Percentiles rank a stretch among this genome's conserved stretches.
These are phyloP conservation scores for Tetropium fuscum DNA, from an alignment of 2,888 invertebrate genomes.

Conservation along the genomic window DNA sequence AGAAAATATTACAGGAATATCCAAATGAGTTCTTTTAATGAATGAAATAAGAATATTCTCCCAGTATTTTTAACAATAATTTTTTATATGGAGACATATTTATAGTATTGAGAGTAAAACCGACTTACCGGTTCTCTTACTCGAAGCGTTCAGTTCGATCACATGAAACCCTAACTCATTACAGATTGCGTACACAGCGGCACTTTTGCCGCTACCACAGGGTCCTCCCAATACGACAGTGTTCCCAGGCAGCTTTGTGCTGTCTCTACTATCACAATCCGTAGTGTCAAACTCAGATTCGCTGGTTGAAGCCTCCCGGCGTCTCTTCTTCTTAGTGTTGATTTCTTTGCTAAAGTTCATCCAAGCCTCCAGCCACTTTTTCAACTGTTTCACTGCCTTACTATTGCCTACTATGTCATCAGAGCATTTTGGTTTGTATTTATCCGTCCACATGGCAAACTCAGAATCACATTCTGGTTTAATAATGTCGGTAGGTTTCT, in stretches of 20 bases:
- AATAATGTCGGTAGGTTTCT: conserved; percentile 66
- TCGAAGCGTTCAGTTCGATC: conserved; percentile 92
- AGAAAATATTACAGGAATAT: no score
- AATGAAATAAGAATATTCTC: no score
- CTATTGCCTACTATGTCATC: conserved; percentile 76
- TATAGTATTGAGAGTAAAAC: background rate
- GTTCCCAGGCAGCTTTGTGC: conserved; percentile 70
- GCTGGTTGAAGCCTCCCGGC: conserved; percentile 59
- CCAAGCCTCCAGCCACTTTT: conserved; percentile 83
- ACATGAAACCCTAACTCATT: conserved; percentile 87
- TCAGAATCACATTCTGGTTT: conserved; percentile 55
- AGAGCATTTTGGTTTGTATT: conserved; percentile 79
- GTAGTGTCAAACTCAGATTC: conserved; percentile 70
- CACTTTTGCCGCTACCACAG: conserved; percentile 86
- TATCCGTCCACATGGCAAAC: conserved; percentile 78
- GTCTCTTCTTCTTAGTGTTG: conserved; percentile 53
- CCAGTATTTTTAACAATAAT: no score
- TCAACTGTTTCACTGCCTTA: conserved; percentile 74
- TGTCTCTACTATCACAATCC: conserved; percentile 73
- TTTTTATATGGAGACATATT: no score
- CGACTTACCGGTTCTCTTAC: conserved; percentile 78
- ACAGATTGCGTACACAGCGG: conserved; percentile 88
- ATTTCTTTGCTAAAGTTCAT: conserved; percentile 68
- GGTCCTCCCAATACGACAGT: conserved; percentile 80
- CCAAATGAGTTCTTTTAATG: no score